phyloP scores from a whole-genome alignment of 2,113 vertebrate species.

The Morone chrysops region DNA sequence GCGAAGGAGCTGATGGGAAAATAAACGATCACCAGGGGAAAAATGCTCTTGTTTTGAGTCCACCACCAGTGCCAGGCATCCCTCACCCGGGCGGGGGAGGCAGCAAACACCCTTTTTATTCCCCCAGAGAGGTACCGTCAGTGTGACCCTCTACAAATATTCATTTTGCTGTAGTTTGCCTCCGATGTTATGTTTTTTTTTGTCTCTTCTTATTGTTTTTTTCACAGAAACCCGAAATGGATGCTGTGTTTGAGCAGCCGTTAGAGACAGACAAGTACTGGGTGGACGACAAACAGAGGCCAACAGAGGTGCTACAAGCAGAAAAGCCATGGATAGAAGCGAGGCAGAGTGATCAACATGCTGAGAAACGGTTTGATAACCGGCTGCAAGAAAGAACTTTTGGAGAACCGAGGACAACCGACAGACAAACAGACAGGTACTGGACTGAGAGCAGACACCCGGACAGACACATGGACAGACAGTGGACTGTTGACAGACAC shows the following conservation, averaged over 20 bases:
- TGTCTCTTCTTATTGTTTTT: constrained; percentile 16
- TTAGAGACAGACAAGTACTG: constrained; percentile 70
- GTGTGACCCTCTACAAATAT: not conserved
- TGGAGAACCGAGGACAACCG: constrained; percentile 50
- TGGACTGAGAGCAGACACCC: constrained; percentile 67
- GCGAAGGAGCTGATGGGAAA: constrained; percentile 72
- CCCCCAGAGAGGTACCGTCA: constrained; percentile 76
- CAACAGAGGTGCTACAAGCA: constrained; percentile 57
- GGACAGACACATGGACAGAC: constrained; percentile 72
- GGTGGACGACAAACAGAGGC: constrained; percentile 71
- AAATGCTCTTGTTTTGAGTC: constrained; percentile 57
- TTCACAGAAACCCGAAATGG: constrained; percentile 73
- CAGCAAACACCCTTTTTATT: constrained; percentile 74
- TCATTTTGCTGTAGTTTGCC: not conserved
- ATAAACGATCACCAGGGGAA: constrained; percentile 64
- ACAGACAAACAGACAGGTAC: constrained; percentile 67
- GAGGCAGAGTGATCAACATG: constrained; percentile 51
- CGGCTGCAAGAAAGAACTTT: constrained; percentile 62
- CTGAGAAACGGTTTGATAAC: constrained; percentile 67
- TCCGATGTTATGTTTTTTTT: not conserved
- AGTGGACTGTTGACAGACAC: constrained; percentile 80
- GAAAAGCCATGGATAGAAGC: constrained; percentile 62
- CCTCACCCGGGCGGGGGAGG: constrained; percentile 78
- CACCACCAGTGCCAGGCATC: constrained; percentile 64
- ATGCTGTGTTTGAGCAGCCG: constrained; percentile 70